A percentile compares a stretch with the other conserved stretches of the same genome.
phyloP scores from a whole-genome alignment of 2,113 vertebrate species.

The Leucopsar rothschildi region DNA sequence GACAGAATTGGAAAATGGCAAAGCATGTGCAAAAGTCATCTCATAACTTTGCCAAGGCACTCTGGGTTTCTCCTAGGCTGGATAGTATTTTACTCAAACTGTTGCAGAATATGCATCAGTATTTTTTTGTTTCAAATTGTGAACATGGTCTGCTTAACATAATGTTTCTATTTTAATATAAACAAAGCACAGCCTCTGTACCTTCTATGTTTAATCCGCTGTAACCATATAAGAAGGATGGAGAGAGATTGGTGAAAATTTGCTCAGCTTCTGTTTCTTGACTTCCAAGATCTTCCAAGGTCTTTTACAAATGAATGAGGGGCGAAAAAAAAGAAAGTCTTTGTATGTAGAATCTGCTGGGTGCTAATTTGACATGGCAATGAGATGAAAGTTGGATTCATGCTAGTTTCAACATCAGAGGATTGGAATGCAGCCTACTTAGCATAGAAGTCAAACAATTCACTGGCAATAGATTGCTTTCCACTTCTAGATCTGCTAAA shows the following conservation, averaged over 20 bases:
- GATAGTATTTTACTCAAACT: not conserved
- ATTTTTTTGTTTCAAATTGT: not conserved
- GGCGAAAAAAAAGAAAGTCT: not conserved
- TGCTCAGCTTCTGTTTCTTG: not conserved
- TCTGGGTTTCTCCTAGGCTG: not conserved
- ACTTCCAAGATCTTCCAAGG: constrained; percentile 28
- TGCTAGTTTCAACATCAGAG: constrained; percentile 78
- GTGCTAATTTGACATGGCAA: constrained; percentile 74
- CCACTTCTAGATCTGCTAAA: constrained; percentile 77
- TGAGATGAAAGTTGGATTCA: constrained; percentile 73
- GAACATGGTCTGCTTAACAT: not conserved
- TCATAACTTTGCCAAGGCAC: not conserved
- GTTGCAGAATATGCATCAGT: not conserved
- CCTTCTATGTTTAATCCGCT: not conserved
- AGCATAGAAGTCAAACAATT: constrained; percentile 80
- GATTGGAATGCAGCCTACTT: constrained; percentile 80
- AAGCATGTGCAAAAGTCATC: constrained; percentile 22
- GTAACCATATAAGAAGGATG: not conserved
- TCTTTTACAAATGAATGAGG: constrained; percentile 11
- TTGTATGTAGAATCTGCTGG: constrained; percentile 61
- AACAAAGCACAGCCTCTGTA: not conserved
- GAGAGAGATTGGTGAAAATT: not conserved
- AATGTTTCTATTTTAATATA: not conserved
- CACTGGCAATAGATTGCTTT: constrained; percentile 74
- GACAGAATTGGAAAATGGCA: constrained; percentile 39